These are phyloP conservation scores for Helicoverpa armigera DNA, from an alignment of 1,140 invertebrate genomes.

Conservation along the genomic window DNA sequence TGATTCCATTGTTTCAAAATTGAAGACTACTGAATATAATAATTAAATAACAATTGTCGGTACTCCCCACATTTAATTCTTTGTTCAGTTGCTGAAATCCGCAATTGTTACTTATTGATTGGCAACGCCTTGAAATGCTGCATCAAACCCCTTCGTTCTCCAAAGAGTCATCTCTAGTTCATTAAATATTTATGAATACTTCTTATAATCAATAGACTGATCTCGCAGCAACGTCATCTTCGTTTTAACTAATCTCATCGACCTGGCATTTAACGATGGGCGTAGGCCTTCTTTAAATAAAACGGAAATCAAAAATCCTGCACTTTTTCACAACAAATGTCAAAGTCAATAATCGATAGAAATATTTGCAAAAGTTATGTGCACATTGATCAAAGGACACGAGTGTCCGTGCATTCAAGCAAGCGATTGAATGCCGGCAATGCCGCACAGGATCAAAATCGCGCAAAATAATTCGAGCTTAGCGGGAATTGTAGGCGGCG, in stretches of 20 bases:
- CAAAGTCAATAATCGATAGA: too few relatives aligned
- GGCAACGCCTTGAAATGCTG: slow-evolving; percentile 13
- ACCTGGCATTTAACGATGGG: background rate
- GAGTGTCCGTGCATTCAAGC: background rate
- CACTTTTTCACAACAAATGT: too few relatives aligned
- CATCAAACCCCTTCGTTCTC: background rate
- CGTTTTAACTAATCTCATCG: background rate
- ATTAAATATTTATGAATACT: background rate
- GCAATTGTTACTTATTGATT: background rate
- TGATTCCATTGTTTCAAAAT: too few relatives aligned
- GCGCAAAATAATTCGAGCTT: slow-evolving; percentile 36
- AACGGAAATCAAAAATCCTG: too few relatives aligned
- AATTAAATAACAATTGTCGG: too few relatives aligned
- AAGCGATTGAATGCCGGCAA: slow-evolving; percentile 26
- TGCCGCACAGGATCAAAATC: slow-evolving; percentile 38
- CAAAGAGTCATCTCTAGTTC: background rate
- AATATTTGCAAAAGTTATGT: background rate
- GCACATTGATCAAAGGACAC: background rate
- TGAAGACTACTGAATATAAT: too few relatives aligned
- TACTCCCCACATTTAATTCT: background rate
- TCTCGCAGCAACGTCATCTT: background rate
- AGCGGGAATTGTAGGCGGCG: slow-evolving; percentile 46
- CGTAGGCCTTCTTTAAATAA: background rate
- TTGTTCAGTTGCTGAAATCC: slow-evolving; percentile 12
- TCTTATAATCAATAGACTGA: background rate